Percentiles rank a stretch among this genome's conserved stretches.
Conservation (phyloP, 2,888 invertebrate genomes). For the Ephialtes manifestator region DNA sequence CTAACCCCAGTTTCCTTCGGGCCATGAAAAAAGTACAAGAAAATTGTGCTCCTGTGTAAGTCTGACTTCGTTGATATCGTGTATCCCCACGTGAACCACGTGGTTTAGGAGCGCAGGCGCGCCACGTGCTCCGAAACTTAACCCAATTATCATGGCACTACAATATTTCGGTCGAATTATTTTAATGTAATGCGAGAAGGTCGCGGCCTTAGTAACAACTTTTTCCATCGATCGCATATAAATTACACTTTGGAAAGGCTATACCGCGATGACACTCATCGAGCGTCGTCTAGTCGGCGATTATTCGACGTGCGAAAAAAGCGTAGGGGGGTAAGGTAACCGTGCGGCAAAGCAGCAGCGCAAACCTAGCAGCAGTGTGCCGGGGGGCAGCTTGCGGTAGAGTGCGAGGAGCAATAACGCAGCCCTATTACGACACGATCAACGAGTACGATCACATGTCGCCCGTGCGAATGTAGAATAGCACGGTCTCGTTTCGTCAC, state of each 20-base stretch:
- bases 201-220: slow-evolving; percentile 54
- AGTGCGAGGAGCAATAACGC: slow-evolving; percentile 52
- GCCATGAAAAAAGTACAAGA: too few species aligned
- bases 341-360: slow-evolving; percentile 43
- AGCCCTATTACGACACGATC: slow-evolving; percentile 76
- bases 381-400: slow-evolving; percentile 62
- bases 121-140: slow-evolving; percentile 76
- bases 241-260: slow-evolving; percentile 44
- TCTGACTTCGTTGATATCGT: too few species aligned
- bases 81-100: slow-evolving; percentile 75
- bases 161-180: slow-evolving; percentile 59
- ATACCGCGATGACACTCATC: slow-evolving; percentile 53
- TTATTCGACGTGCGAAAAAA: not conserved
- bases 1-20: too few species aligned
- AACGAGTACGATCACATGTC: slow-evolving; percentile 73
- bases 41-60: too few species aligned
- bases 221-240: slow-evolving; percentile 40
- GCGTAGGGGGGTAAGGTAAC: slow-evolving; percentile 11
- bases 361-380: slow-evolving; percentile 60
- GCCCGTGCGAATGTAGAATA: slow-evolving; percentile 36
- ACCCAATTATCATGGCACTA: slow-evolving; percentile 48
- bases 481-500: slow-evolving; percentile 31
- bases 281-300: not conserved
- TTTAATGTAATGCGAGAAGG: slow-evolving; percentile 67
- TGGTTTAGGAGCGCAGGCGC: slow-evolving; percentile 82